Conservation (phyloP, 2,113 vertebrate species). For the Serinus canaria region DNA sequence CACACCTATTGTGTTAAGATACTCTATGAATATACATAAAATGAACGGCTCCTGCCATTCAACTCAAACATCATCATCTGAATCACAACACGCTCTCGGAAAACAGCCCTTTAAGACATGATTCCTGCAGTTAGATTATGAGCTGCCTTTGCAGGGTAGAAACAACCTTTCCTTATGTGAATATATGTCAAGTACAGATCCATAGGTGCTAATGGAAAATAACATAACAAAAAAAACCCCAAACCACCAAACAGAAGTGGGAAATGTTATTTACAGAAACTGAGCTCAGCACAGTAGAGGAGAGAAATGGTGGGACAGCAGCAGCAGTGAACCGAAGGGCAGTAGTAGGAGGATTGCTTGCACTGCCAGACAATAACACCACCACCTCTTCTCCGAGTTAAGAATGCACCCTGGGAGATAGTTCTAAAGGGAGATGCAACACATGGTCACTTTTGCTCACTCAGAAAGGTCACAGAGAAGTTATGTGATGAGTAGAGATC, state of each 20-base stretch:
- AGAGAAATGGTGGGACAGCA: not conserved
- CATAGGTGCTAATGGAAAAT: not conserved
- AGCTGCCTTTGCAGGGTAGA: not conserved
- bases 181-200: not conserved
- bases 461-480: not conserved
- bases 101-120: not conserved
- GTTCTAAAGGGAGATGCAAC: not conserved
- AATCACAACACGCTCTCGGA: not conserved
- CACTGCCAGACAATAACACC: not conserved
- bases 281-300: not conserved
- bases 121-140: not conserved
- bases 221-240: not conserved
- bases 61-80: not conserved
- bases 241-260: not conserved
- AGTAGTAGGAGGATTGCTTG: rapidly evolving
- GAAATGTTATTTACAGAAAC: not conserved
- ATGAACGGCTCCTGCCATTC: not conserved
- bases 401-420: rapidly evolving
- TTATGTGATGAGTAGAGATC: not conserved
- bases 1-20: not conserved
- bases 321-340: not conserved
- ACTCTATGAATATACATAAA: not conserved
- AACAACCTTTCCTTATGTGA: not conserved
- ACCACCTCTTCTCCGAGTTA: not conserved
- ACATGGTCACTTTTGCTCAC: not conserved